These are phyloP conservation scores for Adoxophyes honmai DNA, from an alignment of 1,140 invertebrate genomes.

Conservation along the genomic window DNA sequence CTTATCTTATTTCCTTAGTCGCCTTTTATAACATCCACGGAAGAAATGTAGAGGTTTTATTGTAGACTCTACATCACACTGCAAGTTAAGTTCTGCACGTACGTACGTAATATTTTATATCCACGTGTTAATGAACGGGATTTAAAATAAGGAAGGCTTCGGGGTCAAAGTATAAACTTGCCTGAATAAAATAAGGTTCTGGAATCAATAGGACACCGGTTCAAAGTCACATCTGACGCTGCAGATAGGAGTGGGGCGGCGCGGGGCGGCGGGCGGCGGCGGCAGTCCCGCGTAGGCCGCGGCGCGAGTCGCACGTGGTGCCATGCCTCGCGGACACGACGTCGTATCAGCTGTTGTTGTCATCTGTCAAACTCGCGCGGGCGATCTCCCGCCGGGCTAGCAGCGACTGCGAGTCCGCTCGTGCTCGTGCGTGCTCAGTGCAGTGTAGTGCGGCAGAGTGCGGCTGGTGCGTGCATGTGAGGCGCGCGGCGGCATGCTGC, in stretches of 20 bases:
- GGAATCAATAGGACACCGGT: constrained; percentile 36
- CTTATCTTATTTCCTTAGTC: no score
- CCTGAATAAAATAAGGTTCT: not conserved
- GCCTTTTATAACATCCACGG: no score
- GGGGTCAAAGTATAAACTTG: no score
- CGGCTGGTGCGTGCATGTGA: constrained; percentile 36
- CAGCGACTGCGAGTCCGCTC: no score
- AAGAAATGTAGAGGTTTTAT: no score
- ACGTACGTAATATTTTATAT: no score
- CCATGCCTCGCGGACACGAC: constrained; percentile 60
- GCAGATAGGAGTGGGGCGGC: constrained; percentile 16
- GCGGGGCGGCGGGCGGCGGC: constrained; percentile 32
- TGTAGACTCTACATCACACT: no score
- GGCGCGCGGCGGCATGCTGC: constrained; percentile 72
- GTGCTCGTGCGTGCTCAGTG: constrained; percentile 27
- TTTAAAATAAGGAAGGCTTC: no score
- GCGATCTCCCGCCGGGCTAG: constrained; percentile 58
- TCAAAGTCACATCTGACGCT: constrained; percentile 42
- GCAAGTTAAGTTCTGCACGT: no score
- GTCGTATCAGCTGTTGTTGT: constrained; percentile 41
- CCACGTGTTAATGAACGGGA: no score
- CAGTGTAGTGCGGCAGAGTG: constrained; percentile 20
- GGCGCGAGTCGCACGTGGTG: constrained; percentile 37
- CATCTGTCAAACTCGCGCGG: constrained; percentile 11
- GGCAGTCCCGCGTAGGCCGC: constrained; percentile 61